Evolutionary conservation across 2,888 invertebrate species (phyloP).

Genomic region (Rugalucina vietnamica): DNA sequence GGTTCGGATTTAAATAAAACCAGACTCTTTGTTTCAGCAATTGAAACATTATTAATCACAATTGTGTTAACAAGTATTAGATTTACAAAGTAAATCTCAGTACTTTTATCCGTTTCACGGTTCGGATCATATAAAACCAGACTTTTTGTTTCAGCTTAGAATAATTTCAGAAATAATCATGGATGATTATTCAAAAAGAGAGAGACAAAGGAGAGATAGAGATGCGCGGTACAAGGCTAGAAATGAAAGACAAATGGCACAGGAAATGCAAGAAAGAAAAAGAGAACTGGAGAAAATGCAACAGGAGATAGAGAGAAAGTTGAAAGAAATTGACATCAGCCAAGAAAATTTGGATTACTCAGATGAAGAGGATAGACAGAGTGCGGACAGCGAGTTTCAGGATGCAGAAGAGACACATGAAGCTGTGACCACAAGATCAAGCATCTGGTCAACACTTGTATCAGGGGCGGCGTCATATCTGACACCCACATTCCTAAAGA

Average conservation of each 20-base stretch:
- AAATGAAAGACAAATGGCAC: not conserved
- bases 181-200: too few species aligned
- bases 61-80: too few species aligned
- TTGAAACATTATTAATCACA: too few species aligned
- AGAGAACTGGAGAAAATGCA: not conserved
- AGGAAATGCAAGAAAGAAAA: not conserved
- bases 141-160: too few species aligned
- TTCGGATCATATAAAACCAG: too few species aligned
- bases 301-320: not conserved
- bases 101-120: too few species aligned
- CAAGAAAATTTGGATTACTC: not conserved
- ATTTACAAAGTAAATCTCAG: too few species aligned
- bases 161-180: too few species aligned
- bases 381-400: not conserved
- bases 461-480: not conserved
- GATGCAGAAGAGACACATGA: not conserved
- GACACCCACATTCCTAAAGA: not conserved
- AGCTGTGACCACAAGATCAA: not conserved
- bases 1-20: too few species aligned
- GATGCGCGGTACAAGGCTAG: not conserved
- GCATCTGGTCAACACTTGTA: not conserved
- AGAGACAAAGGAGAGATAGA: too few species aligned
- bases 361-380: not conserved
- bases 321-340: not conserved
- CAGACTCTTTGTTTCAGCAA: too few species aligned